Conservation (phyloP, 2,113 vertebrate species). For the Morone saxatilis region DNA sequence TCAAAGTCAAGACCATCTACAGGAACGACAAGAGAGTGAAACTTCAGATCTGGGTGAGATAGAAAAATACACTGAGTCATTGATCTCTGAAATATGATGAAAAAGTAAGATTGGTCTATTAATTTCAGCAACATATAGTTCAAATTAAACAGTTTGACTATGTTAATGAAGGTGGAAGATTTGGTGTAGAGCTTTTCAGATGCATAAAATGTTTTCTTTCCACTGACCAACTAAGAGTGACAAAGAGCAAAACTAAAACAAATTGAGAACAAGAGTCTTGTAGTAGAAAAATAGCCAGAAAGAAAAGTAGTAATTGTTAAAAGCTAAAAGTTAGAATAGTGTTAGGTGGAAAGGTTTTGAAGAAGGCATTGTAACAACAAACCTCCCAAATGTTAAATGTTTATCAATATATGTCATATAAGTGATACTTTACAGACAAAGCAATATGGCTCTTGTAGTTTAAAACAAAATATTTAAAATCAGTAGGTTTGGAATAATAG, state of each 20-base stretch:
- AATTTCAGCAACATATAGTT: too few species aligned
- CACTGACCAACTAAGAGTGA: neutral
- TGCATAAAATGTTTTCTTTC: neutral
- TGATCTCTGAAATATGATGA: neutral
- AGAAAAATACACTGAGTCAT: neutral
- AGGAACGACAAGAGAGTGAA: slow-evolving; percentile 91
- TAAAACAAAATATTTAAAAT: neutral
- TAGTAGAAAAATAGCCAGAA: neutral
- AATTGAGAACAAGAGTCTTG: neutral
- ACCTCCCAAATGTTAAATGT: neutral
- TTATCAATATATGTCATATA: neutral
- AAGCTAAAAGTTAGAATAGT: neutral
- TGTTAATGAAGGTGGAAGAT: neutral
- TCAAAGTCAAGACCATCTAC: slow-evolving; percentile 94
- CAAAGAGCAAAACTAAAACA: neutral
- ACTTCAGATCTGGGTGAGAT: slow-evolving; percentile 93
- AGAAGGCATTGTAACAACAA: too few species aligned
- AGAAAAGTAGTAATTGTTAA: too few species aligned
- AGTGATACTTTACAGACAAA: neutral
- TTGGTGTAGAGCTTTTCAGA: neutral
- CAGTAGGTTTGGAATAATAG: neutral
- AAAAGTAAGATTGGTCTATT: neutral
- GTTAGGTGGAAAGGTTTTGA: neutral
- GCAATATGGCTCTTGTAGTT: neutral
- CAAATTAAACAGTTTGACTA: neutral